Evolutionary conservation across 92 coral and sea anemone genomes (phyloP).

Genomic region (Bergia puertoricense): DNA sequence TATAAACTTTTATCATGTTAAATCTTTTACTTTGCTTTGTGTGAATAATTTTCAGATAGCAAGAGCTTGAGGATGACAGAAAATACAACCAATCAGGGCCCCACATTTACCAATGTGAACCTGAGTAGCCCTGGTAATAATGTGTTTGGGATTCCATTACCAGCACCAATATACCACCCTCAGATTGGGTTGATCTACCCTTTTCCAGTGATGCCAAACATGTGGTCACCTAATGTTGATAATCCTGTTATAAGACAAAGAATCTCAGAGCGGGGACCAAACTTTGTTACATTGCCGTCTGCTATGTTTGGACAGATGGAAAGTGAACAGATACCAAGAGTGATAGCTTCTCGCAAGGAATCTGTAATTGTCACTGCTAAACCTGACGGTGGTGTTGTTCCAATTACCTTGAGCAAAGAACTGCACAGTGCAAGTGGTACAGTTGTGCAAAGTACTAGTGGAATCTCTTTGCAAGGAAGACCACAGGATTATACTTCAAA

Average conservation of each 20-base stretch:
- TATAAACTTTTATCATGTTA: background rate
- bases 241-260: constrained; percentile 15
- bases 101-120: constrained; percentile 32
- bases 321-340: constrained; percentile 12
- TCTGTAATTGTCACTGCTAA: constrained; percentile 44
- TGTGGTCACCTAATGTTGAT: constrained; percentile 52
- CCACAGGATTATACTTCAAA: background rate
- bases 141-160: constrained; percentile 59
- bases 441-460: background rate
- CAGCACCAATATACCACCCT: constrained; percentile 63
- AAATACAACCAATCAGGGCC: constrained; percentile 15
- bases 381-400: constrained; percentile 27
- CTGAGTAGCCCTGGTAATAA: constrained; percentile 40
- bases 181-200: constrained; percentile 58
- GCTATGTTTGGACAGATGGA: constrained; percentile 16
- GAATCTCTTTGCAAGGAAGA: background rate
- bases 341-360: constrained; percentile 26
- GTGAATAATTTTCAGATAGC: constrained; percentile 10
- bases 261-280: constrained; percentile 4
- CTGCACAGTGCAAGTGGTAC: background rate
- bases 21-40: background rate
- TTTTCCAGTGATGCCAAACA: constrained; percentile 53
- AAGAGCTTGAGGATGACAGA: constrained; percentile 18
- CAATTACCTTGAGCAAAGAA: constrained; percentile 17
- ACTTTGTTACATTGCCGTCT: background rate